Conservation (phyloP, 2,888 invertebrate species). For the Hypsopygia costalis region DNA sequence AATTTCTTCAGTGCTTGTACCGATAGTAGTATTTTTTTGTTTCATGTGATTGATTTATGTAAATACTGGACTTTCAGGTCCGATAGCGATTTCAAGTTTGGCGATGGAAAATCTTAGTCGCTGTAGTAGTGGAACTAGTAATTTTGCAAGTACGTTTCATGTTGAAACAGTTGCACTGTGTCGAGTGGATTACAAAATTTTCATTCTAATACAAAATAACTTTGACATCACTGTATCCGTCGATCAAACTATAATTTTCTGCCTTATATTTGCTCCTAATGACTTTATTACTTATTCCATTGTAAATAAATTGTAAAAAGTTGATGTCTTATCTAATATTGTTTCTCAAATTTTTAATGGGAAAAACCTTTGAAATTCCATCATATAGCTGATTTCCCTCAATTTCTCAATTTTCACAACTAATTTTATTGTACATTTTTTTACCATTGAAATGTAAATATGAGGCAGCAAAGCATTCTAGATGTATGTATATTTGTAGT, state of each 20-base stretch:
- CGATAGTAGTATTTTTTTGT: conserved; percentile 8
- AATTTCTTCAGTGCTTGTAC: background rate
- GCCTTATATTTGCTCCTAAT: conserved; percentile 12
- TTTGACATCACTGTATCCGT: conserved; percentile 12
- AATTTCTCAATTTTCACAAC: too few species aligned
- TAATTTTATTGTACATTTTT: too few species aligned
- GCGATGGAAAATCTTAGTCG: conserved; percentile 59
- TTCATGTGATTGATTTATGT: conserved; percentile 23
- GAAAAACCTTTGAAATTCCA: too few species aligned
- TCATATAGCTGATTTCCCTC: too few species aligned
- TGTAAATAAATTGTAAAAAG: too few species aligned
- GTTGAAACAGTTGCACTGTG: conserved; percentile 41
- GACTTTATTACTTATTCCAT: too few species aligned
- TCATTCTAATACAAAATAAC: conserved; percentile 10
- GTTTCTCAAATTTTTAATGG: too few species aligned
- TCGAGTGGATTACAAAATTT: conserved; percentile 25
- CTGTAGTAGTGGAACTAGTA: conserved; percentile 43
- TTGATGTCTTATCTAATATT: too few species aligned
- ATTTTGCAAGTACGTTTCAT: conserved; percentile 57
- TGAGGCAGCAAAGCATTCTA: conserved; percentile 1
- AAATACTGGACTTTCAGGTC: conserved; percentile 67
- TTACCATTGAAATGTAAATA: background rate
- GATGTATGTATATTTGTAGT: conserved; percentile 5
- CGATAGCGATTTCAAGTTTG: conserved; percentile 58
- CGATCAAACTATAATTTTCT: conserved; percentile 12